A percentile compares a stretch with the other conserved stretches of the same genome.
phyloP scores from a whole-genome alignment of 2,113 vertebrate genomes.

The Eubucco bourcierii region DNA sequence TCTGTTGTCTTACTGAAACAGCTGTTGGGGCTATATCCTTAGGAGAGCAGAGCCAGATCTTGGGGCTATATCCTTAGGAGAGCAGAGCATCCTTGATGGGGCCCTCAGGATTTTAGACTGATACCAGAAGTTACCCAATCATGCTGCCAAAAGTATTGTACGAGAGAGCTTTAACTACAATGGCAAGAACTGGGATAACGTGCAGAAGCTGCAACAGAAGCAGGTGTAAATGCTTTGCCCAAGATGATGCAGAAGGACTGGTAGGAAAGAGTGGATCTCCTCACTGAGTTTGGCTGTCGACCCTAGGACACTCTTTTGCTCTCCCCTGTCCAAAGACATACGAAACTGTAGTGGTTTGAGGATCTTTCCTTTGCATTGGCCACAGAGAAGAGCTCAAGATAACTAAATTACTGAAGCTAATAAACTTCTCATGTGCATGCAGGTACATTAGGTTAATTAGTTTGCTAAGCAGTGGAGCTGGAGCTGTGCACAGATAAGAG shows the following conservation, averaged over 20 bases:
- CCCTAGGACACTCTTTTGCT: not conserved
- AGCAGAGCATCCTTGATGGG: not conserved
- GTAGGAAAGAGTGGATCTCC: not conserved
- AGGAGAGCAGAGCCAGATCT: not conserved
- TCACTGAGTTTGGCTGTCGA: accelerated
- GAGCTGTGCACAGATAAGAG: not conserved
- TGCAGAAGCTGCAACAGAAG: not conserved
- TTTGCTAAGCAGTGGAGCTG: not conserved
- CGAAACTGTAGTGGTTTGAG: not conserved
- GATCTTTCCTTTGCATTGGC: conserved; percentile 12
- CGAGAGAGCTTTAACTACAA: not conserved
- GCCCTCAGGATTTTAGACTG: not conserved
- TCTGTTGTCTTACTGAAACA: not conserved
- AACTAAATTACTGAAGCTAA: conserved; percentile 26
- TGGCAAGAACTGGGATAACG: not conserved
- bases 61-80: too few relatives aligned
- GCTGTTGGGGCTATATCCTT: not conserved
- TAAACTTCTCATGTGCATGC: not conserved
- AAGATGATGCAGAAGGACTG: not conserved
- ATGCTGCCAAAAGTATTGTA: not conserved
- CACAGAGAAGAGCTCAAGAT: not conserved
- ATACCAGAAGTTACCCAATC: not conserved
- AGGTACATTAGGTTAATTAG: conserved; percentile 5
- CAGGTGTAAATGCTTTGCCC: not conserved
- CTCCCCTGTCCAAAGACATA: not conserved